Evolutionary conservation across 1,140 invertebrate genomes (phyloP).

Genomic region (Vanessa tameamea): DNA sequence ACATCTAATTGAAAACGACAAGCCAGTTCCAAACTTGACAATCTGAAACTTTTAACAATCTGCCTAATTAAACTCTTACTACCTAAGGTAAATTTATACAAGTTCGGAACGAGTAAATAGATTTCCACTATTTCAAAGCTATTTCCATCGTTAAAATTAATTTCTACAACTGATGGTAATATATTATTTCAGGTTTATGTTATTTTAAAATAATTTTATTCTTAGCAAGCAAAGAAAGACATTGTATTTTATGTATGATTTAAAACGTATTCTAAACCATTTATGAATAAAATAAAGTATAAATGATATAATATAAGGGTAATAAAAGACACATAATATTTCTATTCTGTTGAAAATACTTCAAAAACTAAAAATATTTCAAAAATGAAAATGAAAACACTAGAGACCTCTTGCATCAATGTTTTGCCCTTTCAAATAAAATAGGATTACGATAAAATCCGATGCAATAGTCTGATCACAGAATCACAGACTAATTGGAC

Average conservation of each 20-base stretch:
- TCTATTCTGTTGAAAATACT: too few species aligned
- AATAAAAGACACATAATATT: too few species aligned
- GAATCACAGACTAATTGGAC: constrained; percentile 7
- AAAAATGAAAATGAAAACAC: too few species aligned
- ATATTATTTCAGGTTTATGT: neutral
- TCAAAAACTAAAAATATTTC: too few species aligned
- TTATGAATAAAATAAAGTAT: too few species aligned
- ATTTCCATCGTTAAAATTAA: neutral
- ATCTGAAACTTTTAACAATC: constrained; percentile 28
- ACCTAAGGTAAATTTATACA: neutral
- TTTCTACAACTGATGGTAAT: neutral
- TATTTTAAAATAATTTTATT: too few species aligned
- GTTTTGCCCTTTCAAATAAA: constrained; percentile 3
- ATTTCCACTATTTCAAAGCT: constrained; percentile 6
- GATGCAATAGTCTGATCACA: constrained; percentile 6
- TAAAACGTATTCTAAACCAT: too few species aligned
- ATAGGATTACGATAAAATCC: neutral
- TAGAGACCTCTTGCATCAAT: too few species aligned
- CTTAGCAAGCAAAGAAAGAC: too few species aligned
- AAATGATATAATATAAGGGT: too few species aligned
- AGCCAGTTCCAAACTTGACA: constrained; percentile 10
- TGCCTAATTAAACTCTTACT: constrained; percentile 26
- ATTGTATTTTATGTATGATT: too few species aligned
- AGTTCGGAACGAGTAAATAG: constrained; percentile 14
- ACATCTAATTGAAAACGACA: constrained; percentile 9